Percentiles rank a stretch among this genome's conserved stretches.
These are phyloP conservation scores for Acyrthosiphon pisum DNA, from an alignment of 1,140 invertebrate species.

Conservation along the genomic window DNA sequence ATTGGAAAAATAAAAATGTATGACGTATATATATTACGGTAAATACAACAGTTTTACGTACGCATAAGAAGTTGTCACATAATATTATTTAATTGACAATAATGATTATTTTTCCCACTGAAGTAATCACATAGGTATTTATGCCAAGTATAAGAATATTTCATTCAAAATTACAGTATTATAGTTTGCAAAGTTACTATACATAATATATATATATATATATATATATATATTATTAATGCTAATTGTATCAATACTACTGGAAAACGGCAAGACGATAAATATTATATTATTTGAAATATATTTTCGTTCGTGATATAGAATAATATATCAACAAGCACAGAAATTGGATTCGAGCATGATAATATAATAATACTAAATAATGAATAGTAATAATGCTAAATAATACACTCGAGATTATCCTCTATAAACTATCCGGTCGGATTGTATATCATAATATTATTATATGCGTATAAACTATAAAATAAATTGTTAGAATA, in stretches of 20 bases:
- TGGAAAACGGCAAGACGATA: background rate
- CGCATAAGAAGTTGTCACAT: background rate
- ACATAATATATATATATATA: background rate
- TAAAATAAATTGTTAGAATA: background rate
- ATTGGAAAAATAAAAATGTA: too few relatives aligned
- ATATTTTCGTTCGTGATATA: background rate
- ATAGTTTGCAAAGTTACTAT: background rate
- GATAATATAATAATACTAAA: too few relatives aligned
- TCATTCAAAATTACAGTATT: background rate
- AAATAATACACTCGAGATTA: background rate
- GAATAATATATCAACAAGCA: background rate
- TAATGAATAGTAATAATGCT: too few relatives aligned
- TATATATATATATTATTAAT: background rate
- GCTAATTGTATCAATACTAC: background rate
- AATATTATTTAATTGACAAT: background rate
- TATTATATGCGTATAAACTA: too few relatives aligned
- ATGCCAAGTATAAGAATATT: background rate
- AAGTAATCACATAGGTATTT: background rate
- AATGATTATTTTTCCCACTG: background rate
- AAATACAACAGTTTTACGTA: background rate
- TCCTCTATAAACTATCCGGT: background rate
- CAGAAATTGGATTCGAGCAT: background rate
- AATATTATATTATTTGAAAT: background rate
- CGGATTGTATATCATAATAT: background rate
- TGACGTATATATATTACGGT: too few relatives aligned